Base-by-base conservation (phyloP, 1,140 invertebrate genomes). In the Cyclargus thomasi region DNA sequence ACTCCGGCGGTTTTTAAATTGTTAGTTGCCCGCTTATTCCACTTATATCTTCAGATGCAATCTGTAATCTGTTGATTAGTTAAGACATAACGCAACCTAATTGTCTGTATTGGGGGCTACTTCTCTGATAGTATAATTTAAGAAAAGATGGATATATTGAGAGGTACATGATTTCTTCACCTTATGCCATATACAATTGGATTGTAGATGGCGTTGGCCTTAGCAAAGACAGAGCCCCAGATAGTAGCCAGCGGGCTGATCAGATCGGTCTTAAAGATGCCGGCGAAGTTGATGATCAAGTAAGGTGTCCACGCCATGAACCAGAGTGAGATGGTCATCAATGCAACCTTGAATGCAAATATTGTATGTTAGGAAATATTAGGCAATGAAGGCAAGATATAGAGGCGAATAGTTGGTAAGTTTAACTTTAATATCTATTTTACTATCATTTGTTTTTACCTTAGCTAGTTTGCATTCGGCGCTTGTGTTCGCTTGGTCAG, bases 221-320 rank as follows among this genome's bases (percentile, higher is more conserved):
- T 94, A 59, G 93, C 93, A 78, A 94, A 94, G 10, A 95, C 91
- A 35, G 94, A 94, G 29, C 94, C 93, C 88, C 93, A 94, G 81
- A 94, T 94, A 35, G 93, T 94, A 63, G 92, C 92, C 11, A 94
- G 85, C 4, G 94, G 94, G 70, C 92, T 94, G 70, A 95, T 92
- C 65, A 91, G 91, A 62, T 90, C 88, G 23, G 87, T 90, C 70
- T 92, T 91, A 79, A 95, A 95, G 70, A 95, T 91, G 64, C 94
- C 95, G 18, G 93, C 91, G 77, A 93, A 94, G 79, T 95, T 95
- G 73, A 96, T 94, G 18, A 94, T 92, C 64, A 94, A 90, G 78
- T 95, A 95, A 21, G 94, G 94, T 47, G 94, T 95, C 94, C 94
- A 95, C 18, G 95, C 95, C 83, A 95, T 91, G 83, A 96, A 93